A percentile compares a stretch with the other conserved stretches of the same genome.
Evolutionary conservation across 2,113 vertebrate species (phyloP).

Genomic region (Carlito syrichta): DNA sequence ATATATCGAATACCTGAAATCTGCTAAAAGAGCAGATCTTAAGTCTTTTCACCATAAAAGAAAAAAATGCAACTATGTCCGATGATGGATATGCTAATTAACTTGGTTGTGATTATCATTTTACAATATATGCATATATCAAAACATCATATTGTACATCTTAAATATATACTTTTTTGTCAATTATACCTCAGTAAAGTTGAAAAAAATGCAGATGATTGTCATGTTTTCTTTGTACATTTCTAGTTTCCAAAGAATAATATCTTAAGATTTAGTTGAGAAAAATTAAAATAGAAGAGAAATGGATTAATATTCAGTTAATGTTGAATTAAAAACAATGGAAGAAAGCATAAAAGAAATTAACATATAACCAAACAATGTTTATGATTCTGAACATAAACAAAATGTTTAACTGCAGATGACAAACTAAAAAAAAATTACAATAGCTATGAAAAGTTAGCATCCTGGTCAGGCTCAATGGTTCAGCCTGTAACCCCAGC

Average conservation of each 20-base stretch:
- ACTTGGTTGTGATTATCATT: background rate
- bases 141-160: background rate
- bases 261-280: background rate
- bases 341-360: background rate
- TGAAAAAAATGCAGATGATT: background rate
- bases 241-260: background rate
- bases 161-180: background rate
- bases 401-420: background rate
- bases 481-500: no score
- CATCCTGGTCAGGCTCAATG: no score
- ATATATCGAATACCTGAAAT: background rate
- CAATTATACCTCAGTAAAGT: background rate
- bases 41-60: background rate
- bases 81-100: background rate
- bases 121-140: background rate
- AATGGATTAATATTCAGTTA: background rate
- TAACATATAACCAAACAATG: background rate
- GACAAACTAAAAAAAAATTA: background rate
- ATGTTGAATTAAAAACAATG: background rate
- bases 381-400: background rate
- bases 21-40: background rate
- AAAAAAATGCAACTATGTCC: background rate
- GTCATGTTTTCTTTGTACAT: background rate
- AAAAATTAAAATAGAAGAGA: background rate
- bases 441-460: background rate